Percentiles rank a stretch among this genome's conserved stretches.
These are phyloP conservation scores for Hemibagrus wyckioides DNA, from an alignment of 2,113 vertebrate species.

Conservation along the genomic window DNA sequence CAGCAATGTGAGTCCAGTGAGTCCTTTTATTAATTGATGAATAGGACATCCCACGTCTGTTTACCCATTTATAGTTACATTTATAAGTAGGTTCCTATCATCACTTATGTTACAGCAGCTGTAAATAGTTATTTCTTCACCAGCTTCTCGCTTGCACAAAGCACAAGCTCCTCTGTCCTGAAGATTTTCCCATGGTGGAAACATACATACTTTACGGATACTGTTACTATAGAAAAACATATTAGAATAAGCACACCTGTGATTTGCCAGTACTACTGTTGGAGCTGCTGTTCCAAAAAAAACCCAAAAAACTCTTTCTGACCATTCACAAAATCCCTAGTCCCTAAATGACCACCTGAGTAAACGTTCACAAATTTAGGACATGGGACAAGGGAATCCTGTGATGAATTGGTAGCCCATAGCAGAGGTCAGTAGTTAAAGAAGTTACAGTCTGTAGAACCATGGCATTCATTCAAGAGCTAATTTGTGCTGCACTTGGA, in stretches of 20 bases:
- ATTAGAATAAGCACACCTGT: not conserved
- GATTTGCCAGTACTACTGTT: not conserved
- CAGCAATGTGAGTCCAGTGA: not conserved
- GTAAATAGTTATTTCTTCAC: not conserved
- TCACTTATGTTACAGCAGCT: not conserved
- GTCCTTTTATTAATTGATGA: not conserved
- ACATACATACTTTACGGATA: not conserved
- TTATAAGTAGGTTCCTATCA: not conserved
- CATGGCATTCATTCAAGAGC: slow-evolving; percentile 45
- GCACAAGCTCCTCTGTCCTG: not conserved
- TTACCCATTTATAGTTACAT: not conserved
- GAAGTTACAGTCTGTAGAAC: slow-evolving; percentile 22
- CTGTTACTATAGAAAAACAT: not conserved
- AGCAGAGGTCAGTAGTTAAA: slow-evolving; percentile 39
- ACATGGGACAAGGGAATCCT: slow-evolving; percentile 55
- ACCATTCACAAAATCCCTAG: not conserved
- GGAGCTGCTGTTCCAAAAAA: not conserved
- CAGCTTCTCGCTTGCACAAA: not conserved
- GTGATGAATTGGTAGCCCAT: slow-evolving; percentile 52
- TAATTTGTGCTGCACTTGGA: slow-evolving; percentile 51
- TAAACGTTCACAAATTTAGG: slow-evolving; percentile 58
- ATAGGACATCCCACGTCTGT: not conserved
- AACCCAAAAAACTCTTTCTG: not conserved
- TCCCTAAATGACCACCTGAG: slow-evolving; percentile 39
- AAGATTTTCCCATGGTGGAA: not conserved